These are phyloP conservation scores for Girardinichthys multiradiatus DNA, from an alignment of 2,113 vertebrate genomes.

Conservation along the genomic window DNA sequence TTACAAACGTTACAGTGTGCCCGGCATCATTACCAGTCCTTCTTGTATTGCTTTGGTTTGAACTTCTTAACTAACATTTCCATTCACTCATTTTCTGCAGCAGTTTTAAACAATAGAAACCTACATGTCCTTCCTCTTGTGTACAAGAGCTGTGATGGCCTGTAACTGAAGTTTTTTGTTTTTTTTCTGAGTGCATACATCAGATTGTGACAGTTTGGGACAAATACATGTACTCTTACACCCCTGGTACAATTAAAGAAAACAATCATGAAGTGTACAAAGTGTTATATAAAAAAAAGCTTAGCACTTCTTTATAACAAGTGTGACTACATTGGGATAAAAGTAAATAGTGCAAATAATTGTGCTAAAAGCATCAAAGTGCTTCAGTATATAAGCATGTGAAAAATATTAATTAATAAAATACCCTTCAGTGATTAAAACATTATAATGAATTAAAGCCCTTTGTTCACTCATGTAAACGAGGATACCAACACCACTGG, in stretches of 20 bases:
- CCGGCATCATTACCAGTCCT: too few species aligned
- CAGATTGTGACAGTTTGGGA: background rate
- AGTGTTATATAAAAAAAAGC: slow-evolving; percentile 15
- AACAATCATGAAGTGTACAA: background rate
- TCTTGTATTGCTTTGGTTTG: background rate
- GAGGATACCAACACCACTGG: background rate
- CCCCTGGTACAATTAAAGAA: background rate
- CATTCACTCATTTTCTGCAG: background rate
- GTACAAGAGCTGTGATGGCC: too few species aligned
- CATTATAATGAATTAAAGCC: background rate
- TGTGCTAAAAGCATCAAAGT: background rate
- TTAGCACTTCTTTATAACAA: background rate
- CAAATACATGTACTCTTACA: background rate
- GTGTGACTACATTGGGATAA: background rate
- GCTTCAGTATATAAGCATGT: background rate
- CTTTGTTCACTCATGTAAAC: background rate
- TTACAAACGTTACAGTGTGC: too few species aligned
- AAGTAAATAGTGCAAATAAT: slow-evolving; percentile 29
- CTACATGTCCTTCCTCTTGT: background rate
- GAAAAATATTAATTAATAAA: slow-evolving; percentile 1
- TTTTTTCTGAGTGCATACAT: background rate
- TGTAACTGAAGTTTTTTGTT: too few species aligned
- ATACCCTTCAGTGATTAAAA: background rate
- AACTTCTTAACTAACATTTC: background rate
- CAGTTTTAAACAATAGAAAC: background rate